Evolutionary conservation across 30 jellyfish, hydroid and myxozoan genomes (phyloP), one percentile per base, ranked within the genome.

Genomic region (Aurelia aurita): DNA sequence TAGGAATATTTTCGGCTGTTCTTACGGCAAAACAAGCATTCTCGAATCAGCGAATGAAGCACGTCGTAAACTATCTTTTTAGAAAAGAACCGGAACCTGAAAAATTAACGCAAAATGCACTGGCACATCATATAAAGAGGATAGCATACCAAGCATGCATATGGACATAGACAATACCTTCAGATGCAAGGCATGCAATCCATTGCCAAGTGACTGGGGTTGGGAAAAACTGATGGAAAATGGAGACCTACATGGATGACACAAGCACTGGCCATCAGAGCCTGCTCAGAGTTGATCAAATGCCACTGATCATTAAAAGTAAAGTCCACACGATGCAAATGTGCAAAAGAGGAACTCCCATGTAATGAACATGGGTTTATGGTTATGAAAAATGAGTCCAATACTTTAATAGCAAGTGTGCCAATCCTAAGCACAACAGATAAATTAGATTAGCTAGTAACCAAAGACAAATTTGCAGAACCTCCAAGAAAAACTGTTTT

Each of bases 311-410:
- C n/a, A 22, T 51, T 26, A 22, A 57, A 21, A 54, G 78, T 61
- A 76, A 76, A 76, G 55, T 58, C 79, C 61, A 76, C 78, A 76
- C 88, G 31, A 18, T 76, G 88, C 88, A 76, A 76, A 60, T 74
- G 86, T 32, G 77, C 73, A 44, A 74, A 74, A 51, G 75, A 39
- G 34, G 86, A 75, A 49, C 76, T 57, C 49, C 73, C 76, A 28
- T 74, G 86, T 47, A 74, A 47, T 44, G 86, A n/a, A n/a, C n/a
- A n/a, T n/a, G n/a, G n/a, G n/a, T n/a, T n/a, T n/a, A n/a, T n/a
- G n/a, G n/a, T n/a, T 39, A 26, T 34, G 82, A 69, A 34, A 69
- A 27, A 69, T 69, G 63, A 69, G 28, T 64, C n/a, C n/a, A n/a
- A n/a, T n/a, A n/a, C n/a, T n/a, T n/a, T n/a, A n/a, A n/a, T n/a